phyloP scores from a whole-genome alignment of 1,140 invertebrate genomes.

The Neodiprion virginianus region DNA sequence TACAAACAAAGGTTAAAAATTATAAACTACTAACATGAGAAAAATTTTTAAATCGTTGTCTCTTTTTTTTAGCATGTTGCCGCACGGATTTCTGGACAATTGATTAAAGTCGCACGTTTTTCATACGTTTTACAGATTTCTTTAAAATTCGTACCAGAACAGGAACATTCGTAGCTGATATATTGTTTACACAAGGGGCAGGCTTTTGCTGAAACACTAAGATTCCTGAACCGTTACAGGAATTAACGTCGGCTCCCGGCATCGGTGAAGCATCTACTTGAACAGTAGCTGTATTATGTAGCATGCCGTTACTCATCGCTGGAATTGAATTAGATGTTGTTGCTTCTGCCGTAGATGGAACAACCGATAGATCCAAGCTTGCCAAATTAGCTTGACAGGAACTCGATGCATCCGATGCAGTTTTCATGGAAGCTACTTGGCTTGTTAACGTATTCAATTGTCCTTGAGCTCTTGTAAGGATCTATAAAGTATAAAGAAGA shows the following conservation, averaged over 20 bases:
- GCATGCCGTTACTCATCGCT: conserved; percentile 47
- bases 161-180: conserved; percentile 61
- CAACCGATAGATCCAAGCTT: conserved; percentile 30
- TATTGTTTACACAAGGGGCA: conserved; percentile 44
- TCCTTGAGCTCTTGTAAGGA: conserved; percentile 55
- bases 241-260: conserved; percentile 48
- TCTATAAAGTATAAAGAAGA: conserved; percentile 37
- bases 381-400: conserved; percentile 44
- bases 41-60: neutral
- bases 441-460: conserved; percentile 50
- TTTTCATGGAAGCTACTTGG: conserved; percentile 49
- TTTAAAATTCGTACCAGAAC: conserved; percentile 58
- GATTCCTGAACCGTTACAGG: conserved; percentile 64
- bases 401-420: conserved; percentile 44
- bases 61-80: too few relatives aligned
- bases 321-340: conserved; percentile 39
- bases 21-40: conserved; percentile 9
- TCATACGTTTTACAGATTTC: too few relatives aligned
- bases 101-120: too few relatives aligned
- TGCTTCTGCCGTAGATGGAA: conserved; percentile 28
- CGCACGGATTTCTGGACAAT: too few relatives aligned
- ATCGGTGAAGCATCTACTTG: conserved; percentile 49
- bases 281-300: conserved; percentile 60
- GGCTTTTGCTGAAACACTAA: conserved; percentile 63
- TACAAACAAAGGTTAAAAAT: conserved; percentile 38